Conservation (phyloP, 2,113 vertebrate genomes). For the Chloropsis hardwickii region DNA sequence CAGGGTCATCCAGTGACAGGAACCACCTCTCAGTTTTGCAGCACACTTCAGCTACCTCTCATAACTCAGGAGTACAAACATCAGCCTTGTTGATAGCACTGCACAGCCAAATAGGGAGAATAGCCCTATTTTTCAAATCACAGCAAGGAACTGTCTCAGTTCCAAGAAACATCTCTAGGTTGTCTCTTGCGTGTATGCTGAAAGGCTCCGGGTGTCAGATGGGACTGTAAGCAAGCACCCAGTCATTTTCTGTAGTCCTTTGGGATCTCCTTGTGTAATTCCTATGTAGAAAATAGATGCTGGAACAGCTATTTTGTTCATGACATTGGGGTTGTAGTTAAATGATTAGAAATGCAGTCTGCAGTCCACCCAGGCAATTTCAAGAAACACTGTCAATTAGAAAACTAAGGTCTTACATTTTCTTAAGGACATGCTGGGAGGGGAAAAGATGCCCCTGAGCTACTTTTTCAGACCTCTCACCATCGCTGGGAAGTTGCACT, state of each 20-base stretch:
- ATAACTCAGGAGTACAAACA: background rate
- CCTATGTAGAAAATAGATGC: background rate
- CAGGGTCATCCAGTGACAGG: background rate
- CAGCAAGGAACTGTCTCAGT: background rate
- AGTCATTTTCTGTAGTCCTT: background rate
- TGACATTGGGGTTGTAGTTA: background rate
- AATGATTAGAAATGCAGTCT: background rate
- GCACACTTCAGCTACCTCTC: background rate
- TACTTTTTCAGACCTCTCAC: background rate
- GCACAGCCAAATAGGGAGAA: background rate
- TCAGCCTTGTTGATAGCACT: background rate
- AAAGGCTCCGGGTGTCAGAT: background rate
- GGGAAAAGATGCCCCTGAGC: background rate
- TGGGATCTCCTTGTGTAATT: background rate
- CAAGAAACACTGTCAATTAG: background rate
- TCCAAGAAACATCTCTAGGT: background rate
- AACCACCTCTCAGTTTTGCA: background rate
- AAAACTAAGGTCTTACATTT: background rate
- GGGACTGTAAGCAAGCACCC: background rate
- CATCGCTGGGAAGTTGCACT: background rate
- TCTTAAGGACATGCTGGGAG: background rate
- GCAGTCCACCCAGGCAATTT: background rate
- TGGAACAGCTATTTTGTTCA: background rate
- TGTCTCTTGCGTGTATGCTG: rapidly evolving
- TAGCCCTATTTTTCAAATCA: background rate